A percentile compares a stretch with the other conserved stretches of the same genome.
Conservation (phyloP, 2,797 vertebrate genomes). For the Channa striata region DNA sequence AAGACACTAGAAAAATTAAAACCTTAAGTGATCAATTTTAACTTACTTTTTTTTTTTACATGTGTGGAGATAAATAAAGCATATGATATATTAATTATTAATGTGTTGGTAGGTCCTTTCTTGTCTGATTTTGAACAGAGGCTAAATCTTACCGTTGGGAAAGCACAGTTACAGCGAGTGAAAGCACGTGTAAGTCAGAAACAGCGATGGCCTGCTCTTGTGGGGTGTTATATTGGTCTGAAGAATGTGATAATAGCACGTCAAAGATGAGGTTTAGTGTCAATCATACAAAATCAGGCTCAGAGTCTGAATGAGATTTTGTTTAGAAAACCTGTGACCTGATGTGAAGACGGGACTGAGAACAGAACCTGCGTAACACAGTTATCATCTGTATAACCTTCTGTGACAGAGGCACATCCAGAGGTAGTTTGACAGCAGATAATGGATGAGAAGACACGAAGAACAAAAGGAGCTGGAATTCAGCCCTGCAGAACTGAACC, state of each 20-base stretch:
- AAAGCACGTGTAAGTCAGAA: neutral
- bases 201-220: neutral
- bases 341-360: neutral
- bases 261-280: too few relatives aligned
- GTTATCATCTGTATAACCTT: neutral
- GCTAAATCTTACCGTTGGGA: neutral
- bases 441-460: neutral
- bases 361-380: neutral
- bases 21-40: neutral
- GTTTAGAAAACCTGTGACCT: neutral
- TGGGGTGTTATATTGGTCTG: too few relatives aligned
- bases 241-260: too few relatives aligned
- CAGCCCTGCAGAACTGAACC: neutral
- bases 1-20: neutral
- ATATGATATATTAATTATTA: neutral
- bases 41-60: neutral
- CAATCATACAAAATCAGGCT: neutral
- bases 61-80: slow-evolving; percentile 5
- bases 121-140: neutral
- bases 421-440: neutral
- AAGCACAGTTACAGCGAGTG: too few relatives aligned
- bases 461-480: neutral
- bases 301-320: neutral
- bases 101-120: neutral
- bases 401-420: neutral